Percentiles rank a stretch among this genome's conserved stretches.
These are phyloP conservation scores for Xiphophorus maculatus DNA, from an alignment of 2,113 vertebrate genomes.

Conservation along the genomic window DNA sequence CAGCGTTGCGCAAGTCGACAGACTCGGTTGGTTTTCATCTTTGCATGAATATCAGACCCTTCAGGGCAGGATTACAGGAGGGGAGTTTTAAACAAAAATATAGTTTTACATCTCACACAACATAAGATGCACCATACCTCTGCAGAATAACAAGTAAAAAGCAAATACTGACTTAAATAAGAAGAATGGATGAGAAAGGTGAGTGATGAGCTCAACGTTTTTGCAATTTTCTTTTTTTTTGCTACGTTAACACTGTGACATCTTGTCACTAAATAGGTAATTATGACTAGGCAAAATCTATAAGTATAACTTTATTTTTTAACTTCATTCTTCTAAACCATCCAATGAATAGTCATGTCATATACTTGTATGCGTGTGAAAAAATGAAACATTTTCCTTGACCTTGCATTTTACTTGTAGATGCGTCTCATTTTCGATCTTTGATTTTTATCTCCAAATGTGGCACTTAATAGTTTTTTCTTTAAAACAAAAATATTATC, in stretches of 20 bases:
- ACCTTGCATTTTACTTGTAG: not conserved
- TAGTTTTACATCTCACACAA: constrained; percentile 71
- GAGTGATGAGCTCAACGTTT: not conserved
- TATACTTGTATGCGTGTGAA: too few species aligned
- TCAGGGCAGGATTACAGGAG: constrained; percentile 62
- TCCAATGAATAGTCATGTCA: not conserved
- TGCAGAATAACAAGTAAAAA: constrained; percentile 16
- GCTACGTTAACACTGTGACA: not conserved
- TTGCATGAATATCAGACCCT: constrained; percentile 69
- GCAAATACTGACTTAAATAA: constrained; percentile 7
- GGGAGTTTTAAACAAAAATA: constrained; percentile 47
- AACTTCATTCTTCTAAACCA: not conserved
- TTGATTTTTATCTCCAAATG: too few species aligned
- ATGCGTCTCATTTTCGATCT: not conserved
- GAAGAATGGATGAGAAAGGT: not conserved
- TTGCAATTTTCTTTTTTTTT: not conserved
- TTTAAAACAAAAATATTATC: too few species aligned
- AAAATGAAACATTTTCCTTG: not conserved
- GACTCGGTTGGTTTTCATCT: constrained; percentile 61
- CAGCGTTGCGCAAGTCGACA: constrained; percentile 49
- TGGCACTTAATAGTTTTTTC: too few species aligned
- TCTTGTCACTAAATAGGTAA: not conserved
- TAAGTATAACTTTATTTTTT: not conserved
- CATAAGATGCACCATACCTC: constrained; percentile 32
- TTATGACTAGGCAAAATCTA: not conserved